These are phyloP conservation scores for Serilophus lunatus DNA, from an alignment of 2,113 vertebrate genomes.

Conservation along the genomic window DNA sequence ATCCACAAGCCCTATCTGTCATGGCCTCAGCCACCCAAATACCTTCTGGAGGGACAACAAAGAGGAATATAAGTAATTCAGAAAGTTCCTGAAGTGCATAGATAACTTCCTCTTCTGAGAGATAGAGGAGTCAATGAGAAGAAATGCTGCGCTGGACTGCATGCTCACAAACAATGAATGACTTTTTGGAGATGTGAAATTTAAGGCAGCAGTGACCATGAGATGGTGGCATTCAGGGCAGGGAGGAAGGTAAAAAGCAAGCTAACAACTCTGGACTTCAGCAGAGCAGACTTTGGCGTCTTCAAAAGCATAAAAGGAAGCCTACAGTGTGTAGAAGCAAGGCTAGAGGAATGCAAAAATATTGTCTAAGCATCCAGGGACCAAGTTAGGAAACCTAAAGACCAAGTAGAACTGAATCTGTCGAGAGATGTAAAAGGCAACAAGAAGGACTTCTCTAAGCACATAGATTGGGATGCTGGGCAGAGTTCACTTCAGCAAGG, in stretches of 20 bases:
- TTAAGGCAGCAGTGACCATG: not conserved
- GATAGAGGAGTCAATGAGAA: not conserved
- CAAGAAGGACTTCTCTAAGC: not conserved
- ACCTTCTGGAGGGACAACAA: not conserved
- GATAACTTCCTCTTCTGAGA: not conserved
- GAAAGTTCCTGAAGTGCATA: not conserved
- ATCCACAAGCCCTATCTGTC: not conserved
- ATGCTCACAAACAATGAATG: not conserved
- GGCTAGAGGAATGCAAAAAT: not conserved
- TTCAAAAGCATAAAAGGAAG: not conserved
- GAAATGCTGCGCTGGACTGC: not conserved
- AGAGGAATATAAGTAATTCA: not conserved
- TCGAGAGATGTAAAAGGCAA: not conserved
- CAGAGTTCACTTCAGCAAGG: not conserved
- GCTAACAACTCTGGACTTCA: not conserved
- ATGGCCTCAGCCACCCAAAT: not conserved
- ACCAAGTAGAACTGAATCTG: not conserved
- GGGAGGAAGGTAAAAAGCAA: not conserved
- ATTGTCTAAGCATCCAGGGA: not conserved
- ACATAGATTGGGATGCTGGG: not conserved
- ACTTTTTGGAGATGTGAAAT: not conserved
- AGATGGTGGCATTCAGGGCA: not conserved
- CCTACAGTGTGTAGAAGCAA: not conserved
- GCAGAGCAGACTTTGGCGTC: not conserved
- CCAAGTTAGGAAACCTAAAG: not conserved